phyloP scores from a whole-genome alignment of 2,888 invertebrate genomes.

The Sesia apiformis region DNA sequence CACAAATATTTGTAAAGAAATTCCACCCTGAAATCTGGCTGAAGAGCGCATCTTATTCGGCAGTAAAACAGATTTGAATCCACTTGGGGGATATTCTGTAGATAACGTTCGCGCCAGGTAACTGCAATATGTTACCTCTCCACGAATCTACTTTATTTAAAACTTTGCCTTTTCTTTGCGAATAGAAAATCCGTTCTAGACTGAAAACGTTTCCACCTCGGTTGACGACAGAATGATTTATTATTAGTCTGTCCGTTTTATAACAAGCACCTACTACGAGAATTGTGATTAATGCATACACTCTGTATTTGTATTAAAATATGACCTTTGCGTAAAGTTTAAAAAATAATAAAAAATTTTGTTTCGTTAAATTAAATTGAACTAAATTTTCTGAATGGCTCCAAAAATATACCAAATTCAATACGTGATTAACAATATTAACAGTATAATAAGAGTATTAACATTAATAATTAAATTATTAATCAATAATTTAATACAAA shows the following conservation, averaged over 20 bases:
- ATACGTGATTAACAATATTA: no score
- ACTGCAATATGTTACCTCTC: slow-evolving; percentile 4
- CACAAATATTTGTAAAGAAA: background rate
- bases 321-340: no score
- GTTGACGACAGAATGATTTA: slow-evolving; percentile 11
- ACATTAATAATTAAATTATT: no score
- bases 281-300: no score
- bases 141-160: slow-evolving; percentile 11
- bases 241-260: background rate
- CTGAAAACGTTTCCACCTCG: background rate
- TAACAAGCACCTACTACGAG: background rate
- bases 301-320: no score
- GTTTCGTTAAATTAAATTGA: no score
- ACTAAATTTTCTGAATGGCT: no score
- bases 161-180: slow-evolving; percentile 5
- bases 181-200: slow-evolving; percentile 4
- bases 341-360: no score
- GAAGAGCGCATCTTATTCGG: slow-evolving; percentile 15
- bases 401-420: no score
- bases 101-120: slow-evolving; percentile 5
- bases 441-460: no score
- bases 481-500: no score
- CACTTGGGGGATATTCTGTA: background rate
- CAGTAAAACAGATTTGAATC: slow-evolving; percentile 13
- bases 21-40: background rate